Evolutionary conservation across 2,797 vertebrate genomes (phyloP).

Genomic region (Eulemur rubriventer): DNA sequence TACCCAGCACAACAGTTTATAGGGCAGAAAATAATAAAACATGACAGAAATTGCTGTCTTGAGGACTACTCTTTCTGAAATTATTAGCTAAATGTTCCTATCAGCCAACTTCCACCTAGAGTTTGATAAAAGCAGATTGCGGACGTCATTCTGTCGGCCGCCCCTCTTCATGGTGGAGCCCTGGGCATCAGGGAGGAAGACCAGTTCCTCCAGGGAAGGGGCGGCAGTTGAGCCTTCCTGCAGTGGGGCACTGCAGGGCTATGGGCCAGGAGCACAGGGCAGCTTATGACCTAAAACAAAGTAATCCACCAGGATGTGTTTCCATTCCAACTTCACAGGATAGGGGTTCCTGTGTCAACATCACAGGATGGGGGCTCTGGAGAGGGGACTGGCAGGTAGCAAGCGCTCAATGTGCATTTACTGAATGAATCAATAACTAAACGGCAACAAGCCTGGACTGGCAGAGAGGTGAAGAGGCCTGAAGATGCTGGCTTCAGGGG

Average conservation of each 20-base stretch:
- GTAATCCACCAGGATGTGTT: not conserved
- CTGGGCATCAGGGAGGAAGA: not conserved
- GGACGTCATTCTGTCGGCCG: not conserved
- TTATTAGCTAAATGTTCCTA: not conserved
- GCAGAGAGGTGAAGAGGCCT: not conserved
- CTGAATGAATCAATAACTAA: not conserved
- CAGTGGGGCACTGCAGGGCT: not conserved
- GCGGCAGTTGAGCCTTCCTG: not conserved
- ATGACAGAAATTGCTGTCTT: not conserved
- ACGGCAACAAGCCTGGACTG: no score
- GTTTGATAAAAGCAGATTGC: not conserved
- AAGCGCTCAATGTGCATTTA: not conserved
- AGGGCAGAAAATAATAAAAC: conserved; percentile 21
- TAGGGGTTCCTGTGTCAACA: not conserved
- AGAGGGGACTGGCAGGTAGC: not conserved
- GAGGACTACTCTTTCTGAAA: not conserved
- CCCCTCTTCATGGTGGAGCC: not conserved
- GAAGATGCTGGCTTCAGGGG: fast-evolving
- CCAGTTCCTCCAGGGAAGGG: no score
- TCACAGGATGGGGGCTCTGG: not conserved
- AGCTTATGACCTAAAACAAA: not conserved
- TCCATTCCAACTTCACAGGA: not conserved
- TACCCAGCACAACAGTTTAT: not conserved
- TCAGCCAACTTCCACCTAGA: not conserved
- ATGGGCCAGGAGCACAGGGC: not conserved